These are phyloP conservation scores for Macrosteles quadrilineatus DNA, from an alignment of 1,140 invertebrate genomes.

Conservation along the genomic window DNA sequence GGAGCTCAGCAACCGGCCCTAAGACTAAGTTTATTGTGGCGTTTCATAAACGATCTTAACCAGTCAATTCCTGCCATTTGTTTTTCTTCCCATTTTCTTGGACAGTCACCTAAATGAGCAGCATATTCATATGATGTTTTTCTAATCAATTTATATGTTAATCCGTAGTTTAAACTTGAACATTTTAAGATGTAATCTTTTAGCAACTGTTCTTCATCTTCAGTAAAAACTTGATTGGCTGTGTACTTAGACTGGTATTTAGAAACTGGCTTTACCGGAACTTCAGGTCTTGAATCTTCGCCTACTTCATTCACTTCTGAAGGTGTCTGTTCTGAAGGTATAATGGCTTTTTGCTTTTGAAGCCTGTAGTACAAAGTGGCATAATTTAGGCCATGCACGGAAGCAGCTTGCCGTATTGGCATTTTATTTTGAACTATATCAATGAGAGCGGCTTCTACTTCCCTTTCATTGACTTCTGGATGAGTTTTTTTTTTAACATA, in stretches of 20 bases:
- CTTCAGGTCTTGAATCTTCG: conserved; percentile 2
- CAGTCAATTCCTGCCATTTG: conserved; percentile 48
- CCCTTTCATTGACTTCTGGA: conserved; percentile 9
- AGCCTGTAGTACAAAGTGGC: conserved; percentile 9
- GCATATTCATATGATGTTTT: conserved; percentile 16
- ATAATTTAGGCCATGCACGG: background rate
- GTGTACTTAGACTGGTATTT: conserved; percentile 24
- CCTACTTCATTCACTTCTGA: background rate
- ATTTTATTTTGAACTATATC: conserved; percentile 3
- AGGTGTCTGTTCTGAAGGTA: background rate
- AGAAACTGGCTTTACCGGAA: background rate
- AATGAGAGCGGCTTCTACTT: conserved; percentile 3
- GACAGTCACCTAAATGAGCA: conserved; percentile 28
- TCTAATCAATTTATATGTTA: conserved; percentile 11
- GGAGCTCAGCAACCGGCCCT: too few species aligned
- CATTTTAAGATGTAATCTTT: conserved; percentile 13
- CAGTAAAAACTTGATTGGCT: conserved; percentile 19
- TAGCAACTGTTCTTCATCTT: conserved; percentile 11
- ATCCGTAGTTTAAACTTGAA: conserved; percentile 21
- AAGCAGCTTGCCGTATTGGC: background rate
- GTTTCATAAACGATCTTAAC: conserved; percentile 47
- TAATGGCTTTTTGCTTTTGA: background rate
- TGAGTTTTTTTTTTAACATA: background rate
- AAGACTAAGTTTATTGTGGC: conserved; percentile 39
- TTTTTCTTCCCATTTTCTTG: conserved; percentile 44